Percentiles rank a stretch among this genome's conserved stretches.
Conservation (phyloP, 2,888 invertebrate species). For the Clistopyga incitator region DNA sequence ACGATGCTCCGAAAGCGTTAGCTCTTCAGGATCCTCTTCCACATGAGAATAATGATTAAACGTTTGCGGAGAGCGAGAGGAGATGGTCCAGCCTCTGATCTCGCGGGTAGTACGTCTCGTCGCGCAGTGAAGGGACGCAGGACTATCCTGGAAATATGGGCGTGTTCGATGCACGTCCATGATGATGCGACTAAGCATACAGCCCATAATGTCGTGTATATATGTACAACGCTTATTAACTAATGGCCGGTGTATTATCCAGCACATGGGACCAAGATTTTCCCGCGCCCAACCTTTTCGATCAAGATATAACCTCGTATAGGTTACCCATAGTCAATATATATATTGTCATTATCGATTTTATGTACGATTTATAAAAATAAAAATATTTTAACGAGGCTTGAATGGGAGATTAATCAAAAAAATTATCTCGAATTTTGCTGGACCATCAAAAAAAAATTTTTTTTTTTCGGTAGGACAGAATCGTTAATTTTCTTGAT, state of each 20-base stretch:
- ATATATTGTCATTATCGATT: slow-evolving; percentile 42
- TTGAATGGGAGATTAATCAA: neutral
- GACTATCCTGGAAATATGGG: slow-evolving; percentile 62
- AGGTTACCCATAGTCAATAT: slow-evolving; percentile 39
- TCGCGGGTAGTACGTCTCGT: slow-evolving; percentile 56
- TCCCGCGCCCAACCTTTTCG: slow-evolving; percentile 38
- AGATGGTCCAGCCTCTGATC: slow-evolving; percentile 47
- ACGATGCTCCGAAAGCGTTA: slow-evolving; percentile 62
- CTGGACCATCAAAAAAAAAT: neutral
- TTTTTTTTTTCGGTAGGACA: neutral
- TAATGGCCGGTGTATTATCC: slow-evolving; percentile 68
- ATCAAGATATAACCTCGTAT: slow-evolving; percentile 54
- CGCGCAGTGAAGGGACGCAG: slow-evolving; percentile 55
- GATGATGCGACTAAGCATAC: slow-evolving; percentile 66
- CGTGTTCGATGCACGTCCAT: slow-evolving; percentile 65
- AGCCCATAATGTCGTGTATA: slow-evolving; percentile 1
- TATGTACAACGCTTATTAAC: slow-evolving; percentile 74
- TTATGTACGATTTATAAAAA: too few species aligned
- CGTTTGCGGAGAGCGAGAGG: slow-evolving; percentile 60
- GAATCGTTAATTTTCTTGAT: neutral
- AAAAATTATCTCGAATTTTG: too few species aligned
- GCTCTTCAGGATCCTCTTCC: slow-evolving; percentile 33
- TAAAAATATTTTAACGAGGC: neutral
- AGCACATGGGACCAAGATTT: slow-evolving; percentile 46
- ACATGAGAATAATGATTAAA: slow-evolving; percentile 75